A percentile compares a stretch with the other conserved stretches of the same genome.
These are phyloP conservation scores for Nomada hirtipes DNA, from an alignment of 2,888 invertebrate genomes.

Conservation along the genomic window DNA sequence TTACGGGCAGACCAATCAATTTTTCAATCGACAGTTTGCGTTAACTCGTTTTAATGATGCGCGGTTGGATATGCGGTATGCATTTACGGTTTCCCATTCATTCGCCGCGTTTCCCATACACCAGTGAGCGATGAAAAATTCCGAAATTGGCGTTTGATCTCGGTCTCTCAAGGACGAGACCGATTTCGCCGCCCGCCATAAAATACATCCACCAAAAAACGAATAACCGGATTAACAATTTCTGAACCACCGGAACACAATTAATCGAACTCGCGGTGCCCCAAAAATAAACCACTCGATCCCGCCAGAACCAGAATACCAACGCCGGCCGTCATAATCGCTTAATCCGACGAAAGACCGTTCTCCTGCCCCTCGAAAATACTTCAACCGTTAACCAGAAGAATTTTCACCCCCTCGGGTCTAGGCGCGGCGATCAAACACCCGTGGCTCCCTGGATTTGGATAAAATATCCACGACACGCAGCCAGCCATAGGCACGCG, in stretches of 20 bases:
- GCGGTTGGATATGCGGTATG: no score
- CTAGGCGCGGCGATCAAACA: not conserved
- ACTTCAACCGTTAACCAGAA: not conserved
- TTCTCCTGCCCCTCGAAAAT: not conserved
- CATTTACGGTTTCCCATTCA: no score
- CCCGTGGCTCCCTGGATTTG: not conserved
- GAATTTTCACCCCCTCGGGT: not conserved
- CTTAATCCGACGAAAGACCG: not conserved
- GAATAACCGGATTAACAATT: no score
- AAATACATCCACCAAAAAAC: no score
- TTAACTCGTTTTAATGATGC: no score
- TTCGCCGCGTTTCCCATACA: no score
- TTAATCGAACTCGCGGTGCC: not conserved
- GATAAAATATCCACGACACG: not conserved
- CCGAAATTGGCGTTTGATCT: no score
- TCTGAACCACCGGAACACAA: no score
- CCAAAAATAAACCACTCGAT: no score
- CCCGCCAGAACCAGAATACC: not conserved
- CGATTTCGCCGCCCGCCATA: no score
- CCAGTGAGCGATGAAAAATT: no score
- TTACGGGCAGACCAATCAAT: not conserved
- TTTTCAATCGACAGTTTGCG: not conserved
- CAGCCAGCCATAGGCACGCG: not conserved
- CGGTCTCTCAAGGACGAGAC: no score
- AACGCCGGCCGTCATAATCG: not conserved